phyloP scores from a whole-genome alignment of 2,797 vertebrate species.

The Cuculus canorus region DNA sequence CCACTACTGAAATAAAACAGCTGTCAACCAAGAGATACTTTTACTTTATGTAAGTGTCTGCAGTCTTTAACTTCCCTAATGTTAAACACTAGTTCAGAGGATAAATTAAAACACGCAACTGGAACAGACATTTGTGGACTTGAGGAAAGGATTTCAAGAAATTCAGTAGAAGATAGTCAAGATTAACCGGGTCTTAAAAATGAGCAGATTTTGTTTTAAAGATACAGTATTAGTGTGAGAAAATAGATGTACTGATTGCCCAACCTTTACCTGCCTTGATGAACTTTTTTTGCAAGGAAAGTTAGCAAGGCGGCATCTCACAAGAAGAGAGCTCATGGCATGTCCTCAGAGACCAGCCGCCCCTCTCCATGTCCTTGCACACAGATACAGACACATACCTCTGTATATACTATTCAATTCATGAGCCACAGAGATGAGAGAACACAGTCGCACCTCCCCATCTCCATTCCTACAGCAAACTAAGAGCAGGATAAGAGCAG shows the following conservation, averaged over 20 bases:
- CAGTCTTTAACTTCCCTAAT: not conserved
- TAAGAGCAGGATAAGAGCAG: not conserved
- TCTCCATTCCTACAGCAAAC: not conserved
- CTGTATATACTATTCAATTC: not conserved
- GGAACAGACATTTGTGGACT: not conserved
- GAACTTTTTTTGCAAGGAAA: not conserved
- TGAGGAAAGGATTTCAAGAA: not conserved
- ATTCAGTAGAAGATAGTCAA: not conserved
- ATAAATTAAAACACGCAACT: not conserved
- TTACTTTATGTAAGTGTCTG: not conserved
- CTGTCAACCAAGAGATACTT: not conserved
- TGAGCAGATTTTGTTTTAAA: not conserved
- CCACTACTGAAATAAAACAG: not conserved
- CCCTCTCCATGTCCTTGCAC: not conserved
- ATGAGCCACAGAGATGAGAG: not conserved
- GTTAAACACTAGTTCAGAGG: not conserved
- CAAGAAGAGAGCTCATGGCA: not conserved
- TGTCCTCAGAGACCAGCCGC: fast-evolving
- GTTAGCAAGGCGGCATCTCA: not conserved
- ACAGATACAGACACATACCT: not conserved
- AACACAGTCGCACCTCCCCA: not conserved
- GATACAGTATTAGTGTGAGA: not conserved
- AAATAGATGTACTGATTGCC: not conserved
- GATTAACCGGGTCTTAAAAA: not conserved
- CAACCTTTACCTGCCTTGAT: not conserved